These are phyloP conservation scores for Macroglossus sobrinus DNA, from an alignment of 2,113 vertebrate species.

Conservation along the genomic window DNA sequence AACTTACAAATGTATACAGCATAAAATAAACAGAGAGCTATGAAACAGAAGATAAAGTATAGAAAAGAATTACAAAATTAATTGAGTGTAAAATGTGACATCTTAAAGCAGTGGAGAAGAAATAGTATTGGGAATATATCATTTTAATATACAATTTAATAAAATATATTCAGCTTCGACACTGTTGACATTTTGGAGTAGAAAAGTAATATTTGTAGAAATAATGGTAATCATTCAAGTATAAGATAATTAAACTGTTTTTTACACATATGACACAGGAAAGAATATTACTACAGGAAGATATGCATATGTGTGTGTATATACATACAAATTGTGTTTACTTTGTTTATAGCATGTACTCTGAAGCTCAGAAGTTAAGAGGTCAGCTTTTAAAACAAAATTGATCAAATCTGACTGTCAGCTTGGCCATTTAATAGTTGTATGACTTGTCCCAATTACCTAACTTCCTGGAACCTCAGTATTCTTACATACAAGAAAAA, in stretches of 20 bases:
- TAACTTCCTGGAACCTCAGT: neutral
- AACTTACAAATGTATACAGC: neutral
- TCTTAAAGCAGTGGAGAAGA: neutral
- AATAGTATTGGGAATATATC: neutral
- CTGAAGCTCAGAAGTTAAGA: neutral
- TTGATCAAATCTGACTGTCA: neutral
- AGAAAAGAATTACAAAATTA: neutral
- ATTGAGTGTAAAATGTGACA: neutral
- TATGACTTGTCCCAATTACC: neutral
- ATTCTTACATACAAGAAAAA: neutral
- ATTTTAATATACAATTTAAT: neutral
- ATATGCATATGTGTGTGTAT: neutral
- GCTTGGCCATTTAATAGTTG: neutral
- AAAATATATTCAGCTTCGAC: neutral
- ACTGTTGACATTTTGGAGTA: neutral
- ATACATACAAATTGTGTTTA: neutral
- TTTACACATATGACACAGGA: neutral
- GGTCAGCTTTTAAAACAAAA: neutral
- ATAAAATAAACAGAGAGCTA: neutral
- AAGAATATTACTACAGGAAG: neutral
- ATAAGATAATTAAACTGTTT: neutral
- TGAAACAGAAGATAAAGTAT: neutral
- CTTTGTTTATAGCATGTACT: neutral
- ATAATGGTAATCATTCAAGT: neutral
- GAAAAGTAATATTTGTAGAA: neutral